phyloP scores from a whole-genome alignment of 1,140 invertebrate genomes.

The Protaetia brevitarsis region DNA sequence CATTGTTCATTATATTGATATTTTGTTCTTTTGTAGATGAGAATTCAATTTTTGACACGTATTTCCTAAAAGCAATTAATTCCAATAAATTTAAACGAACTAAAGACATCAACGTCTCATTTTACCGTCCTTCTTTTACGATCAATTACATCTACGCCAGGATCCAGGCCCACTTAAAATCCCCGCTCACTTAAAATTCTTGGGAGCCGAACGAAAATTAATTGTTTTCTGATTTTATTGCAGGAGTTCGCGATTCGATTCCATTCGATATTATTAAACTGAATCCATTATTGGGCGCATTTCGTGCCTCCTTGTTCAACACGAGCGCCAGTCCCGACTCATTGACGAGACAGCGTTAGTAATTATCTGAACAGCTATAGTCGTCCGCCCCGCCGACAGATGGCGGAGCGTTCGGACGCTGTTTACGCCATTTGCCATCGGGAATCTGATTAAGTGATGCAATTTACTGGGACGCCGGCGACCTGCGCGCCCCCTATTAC shows the following conservation, averaged over 20 bases:
- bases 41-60: too few relatives aligned
- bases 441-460: slow-evolving; percentile 10
- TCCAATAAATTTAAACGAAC: too few relatives aligned
- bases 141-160: too few relatives aligned
- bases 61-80: too few relatives aligned
- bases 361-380: not conserved
- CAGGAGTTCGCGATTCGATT: not conserved
- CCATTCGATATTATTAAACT: slow-evolving; percentile 10
- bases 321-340: too few relatives aligned
- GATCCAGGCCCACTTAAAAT: too few relatives aligned
- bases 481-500: not conserved
- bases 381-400: not conserved
- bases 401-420: not conserved
- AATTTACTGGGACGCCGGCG: not conserved
- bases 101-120: too few relatives aligned
- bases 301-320: not conserved
- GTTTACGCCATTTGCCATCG: slow-evolving; percentile 6
- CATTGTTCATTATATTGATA: too few relatives aligned
- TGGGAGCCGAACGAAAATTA: not conserved
- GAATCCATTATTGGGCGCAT: not conserved
- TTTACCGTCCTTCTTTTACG: too few relatives aligned
- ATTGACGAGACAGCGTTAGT: not conserved
- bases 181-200: not conserved
- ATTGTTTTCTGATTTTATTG: slow-evolving; percentile 12
- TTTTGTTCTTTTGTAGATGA: too few relatives aligned